Evolutionary conservation across 1,140 invertebrate genomes (phyloP), one percentile per base, ranked within the genome.

Genomic region (Rhagoletis pomonella): DNA sequence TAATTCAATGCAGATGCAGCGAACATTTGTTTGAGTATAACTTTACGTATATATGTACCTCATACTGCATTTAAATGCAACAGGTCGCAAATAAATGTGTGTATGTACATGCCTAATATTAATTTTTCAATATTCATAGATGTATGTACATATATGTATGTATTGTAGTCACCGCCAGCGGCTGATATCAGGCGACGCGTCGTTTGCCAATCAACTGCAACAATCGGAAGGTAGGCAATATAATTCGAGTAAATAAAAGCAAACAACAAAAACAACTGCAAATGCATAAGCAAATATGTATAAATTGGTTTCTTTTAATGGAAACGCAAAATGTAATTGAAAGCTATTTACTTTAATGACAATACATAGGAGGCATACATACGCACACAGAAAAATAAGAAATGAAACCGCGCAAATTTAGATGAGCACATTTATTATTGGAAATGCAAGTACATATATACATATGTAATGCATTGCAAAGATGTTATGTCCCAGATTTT

Each of bases 221-320:
- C 44, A 73, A 73, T 47, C 69, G 29, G 14, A 47, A 67, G 69
- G 29, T 73, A 50, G 47, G 44, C 10, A 44, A 73, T 47, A 14
- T 73, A 73, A 73, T 73, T 73, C 17, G 42, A 73, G 42, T 47
- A 50, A 50, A 73, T 73, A 47, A 6, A 73, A 44, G 9, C 12
- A 55, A 14, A 55, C 47, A 55, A 81, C n/a, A 81, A 55, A 6
- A 9, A 4, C 9, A 55, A 50, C 17, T 17, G n/a, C 17, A 81
- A 47, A 50, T 55, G 4, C 69, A 44, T 73, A 17, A 44, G 69
- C 69, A 73, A 73, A 44, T 73, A 73, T 29, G 29, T 29, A 29
- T 55, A 12, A 81, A 19, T 81, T 81, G 67, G 50, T 81, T 81
- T 77, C 47, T 81, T 81, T 55, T 2, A 55, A 81, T 29, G 47